Conservation (phyloP, 2,113 vertebrate genomes). For the Trachemys scripta region DNA sequence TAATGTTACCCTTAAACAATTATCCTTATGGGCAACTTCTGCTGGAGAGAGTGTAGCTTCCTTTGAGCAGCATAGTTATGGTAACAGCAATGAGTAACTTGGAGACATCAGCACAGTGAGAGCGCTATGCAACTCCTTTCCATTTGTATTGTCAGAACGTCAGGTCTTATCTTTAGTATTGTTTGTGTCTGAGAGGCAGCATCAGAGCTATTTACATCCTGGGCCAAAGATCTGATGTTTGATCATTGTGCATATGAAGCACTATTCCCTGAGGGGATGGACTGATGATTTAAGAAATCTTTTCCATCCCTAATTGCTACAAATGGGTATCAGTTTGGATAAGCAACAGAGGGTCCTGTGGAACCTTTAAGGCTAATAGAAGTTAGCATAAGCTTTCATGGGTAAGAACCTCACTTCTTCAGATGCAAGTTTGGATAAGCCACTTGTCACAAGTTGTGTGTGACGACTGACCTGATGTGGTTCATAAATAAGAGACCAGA, state of each 20-base stretch:
- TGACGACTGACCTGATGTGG: background rate
- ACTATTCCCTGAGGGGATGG: background rate
- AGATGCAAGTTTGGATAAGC: background rate
- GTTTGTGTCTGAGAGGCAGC: background rate
- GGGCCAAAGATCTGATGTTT: background rate
- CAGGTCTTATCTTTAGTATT: background rate
- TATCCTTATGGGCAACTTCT: background rate
- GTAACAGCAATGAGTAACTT: background rate
- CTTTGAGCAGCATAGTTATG: background rate
- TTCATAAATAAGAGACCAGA: background rate
- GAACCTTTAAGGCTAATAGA: no score
- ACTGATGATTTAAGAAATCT: background rate
- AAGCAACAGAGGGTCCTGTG: no score
- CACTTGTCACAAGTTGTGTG: background rate
- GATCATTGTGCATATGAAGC: background rate
- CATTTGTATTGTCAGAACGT: background rate
- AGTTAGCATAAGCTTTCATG: no score
- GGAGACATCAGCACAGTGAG: background rate
- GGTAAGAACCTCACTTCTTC: no score
- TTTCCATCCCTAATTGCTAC: background rate
- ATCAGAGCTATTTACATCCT: background rate
- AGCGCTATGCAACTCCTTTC: background rate
- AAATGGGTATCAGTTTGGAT: background rate
- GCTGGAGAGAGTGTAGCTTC: accelerated
- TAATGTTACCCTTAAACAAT: background rate